These are phyloP conservation scores for Actinostola sp. DNA, from an alignment of 92 coral and sea anemone genomes.

Conservation along the genomic window DNA sequence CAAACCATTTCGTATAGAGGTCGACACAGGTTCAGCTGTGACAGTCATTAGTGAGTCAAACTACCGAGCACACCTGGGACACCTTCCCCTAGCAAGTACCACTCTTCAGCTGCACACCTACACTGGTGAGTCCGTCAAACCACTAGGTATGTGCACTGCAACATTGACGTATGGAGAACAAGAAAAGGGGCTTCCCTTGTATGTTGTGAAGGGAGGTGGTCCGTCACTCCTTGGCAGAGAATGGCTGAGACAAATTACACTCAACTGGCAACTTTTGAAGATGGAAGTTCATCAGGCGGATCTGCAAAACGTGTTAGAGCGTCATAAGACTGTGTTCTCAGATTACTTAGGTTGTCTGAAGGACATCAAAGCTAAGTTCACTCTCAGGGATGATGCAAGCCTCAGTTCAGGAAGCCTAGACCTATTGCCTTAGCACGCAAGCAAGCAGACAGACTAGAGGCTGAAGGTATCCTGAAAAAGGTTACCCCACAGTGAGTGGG, in stretches of 20 bases:
- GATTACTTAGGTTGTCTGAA: conserved; percentile 29
- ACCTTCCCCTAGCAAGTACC: conserved; percentile 31
- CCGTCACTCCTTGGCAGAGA: conserved; percentile 46
- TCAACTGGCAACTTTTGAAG: conserved; percentile 41
- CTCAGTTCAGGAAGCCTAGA: conserved; percentile 25
- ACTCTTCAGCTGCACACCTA: conserved; percentile 46
- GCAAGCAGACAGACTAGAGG: conserved; percentile 17
- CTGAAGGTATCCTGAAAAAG: conserved; percentile 22
- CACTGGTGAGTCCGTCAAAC: conserved; percentile 55
- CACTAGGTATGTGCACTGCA: conserved; percentile 33
- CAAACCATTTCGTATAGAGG: conserved; percentile 21
- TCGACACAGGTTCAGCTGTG: conserved; percentile 53
- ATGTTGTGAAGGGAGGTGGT: conserved; percentile 34
- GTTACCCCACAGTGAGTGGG: conserved; percentile 32
- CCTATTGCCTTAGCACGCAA: conserved; percentile 28
- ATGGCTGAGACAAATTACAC: conserved; percentile 32
- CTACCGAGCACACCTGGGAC: conserved; percentile 22
- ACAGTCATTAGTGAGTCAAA: conserved; percentile 29
- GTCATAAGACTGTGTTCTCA: conserved; percentile 15
- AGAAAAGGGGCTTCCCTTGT: conserved; percentile 44
- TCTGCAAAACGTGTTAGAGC: conserved; percentile 27
- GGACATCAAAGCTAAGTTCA: conserved; percentile 21
- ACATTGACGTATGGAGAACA: conserved; percentile 46
- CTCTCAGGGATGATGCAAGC: conserved; percentile 14
- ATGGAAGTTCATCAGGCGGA: background rate